A percentile compares a stretch with the other conserved stretches of the same genome.
These are phyloP conservation scores for Nemotelus nigrinus DNA, from an alignment of 2,888 invertebrate species.

Conservation along the genomic window DNA sequence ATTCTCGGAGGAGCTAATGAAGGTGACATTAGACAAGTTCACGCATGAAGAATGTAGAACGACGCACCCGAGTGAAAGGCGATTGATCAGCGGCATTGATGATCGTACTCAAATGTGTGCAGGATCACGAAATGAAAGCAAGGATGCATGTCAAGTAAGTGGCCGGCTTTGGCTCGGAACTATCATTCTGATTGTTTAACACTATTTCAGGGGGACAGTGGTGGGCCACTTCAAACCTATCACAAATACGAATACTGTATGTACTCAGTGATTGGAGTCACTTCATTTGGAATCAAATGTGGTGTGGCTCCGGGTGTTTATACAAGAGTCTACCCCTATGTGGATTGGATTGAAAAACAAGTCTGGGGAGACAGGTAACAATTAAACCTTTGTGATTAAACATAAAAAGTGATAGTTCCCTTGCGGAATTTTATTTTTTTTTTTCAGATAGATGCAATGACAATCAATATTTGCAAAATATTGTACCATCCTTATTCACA, in stretches of 20 bases:
- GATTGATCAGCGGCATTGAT: conserved; percentile 35
- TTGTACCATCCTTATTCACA: neutral
- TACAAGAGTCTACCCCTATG: conserved; percentile 66
- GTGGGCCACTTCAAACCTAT: conserved; percentile 67
- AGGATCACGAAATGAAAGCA: conserved; percentile 22
- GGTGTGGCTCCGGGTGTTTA: conserved; percentile 67
- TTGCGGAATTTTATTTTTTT: neutral
- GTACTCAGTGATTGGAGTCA: conserved; percentile 63
- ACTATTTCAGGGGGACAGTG: conserved; percentile 66
- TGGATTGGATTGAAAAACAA: conserved; percentile 68
- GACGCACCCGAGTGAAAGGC: neutral
- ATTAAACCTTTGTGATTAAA: neutral
- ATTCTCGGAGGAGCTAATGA: conserved; percentile 61
- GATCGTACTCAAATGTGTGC: conserved; percentile 45
- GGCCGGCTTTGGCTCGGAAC: neutral
- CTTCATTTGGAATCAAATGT: conserved; percentile 63
- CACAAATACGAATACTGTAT: conserved; percentile 57
- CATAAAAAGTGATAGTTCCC: neutral
- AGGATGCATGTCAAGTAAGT: conserved; percentile 38
- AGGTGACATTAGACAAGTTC: conserved; percentile 62
- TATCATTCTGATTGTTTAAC: neutral
- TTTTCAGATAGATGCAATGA: neutral
- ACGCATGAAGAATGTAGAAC: conserved; percentile 27
- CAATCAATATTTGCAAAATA: neutral
- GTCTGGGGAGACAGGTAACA: conserved; percentile 62